A percentile compares a stretch with the other conserved stretches of the same genome.
Evolutionary conservation across 2,888 invertebrate species (phyloP).

Genomic region (Macrophya alboannulata): DNA sequence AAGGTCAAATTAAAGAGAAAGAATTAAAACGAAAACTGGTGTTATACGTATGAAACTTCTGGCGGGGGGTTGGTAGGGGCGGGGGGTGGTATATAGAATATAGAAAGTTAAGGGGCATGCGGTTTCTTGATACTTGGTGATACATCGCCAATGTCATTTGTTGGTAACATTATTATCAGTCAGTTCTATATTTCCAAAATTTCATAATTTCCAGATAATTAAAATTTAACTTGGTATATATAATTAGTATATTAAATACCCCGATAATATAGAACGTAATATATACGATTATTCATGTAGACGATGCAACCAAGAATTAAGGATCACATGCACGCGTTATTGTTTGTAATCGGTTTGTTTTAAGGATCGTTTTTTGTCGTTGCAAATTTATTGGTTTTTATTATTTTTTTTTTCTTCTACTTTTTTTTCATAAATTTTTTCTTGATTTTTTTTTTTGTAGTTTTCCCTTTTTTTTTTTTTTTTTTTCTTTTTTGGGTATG

Average conservation of each 20-base stretch:
- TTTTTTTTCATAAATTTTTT: conserved; percentile 16
- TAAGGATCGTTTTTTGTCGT: background rate
- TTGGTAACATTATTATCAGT: background rate
- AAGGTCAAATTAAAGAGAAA: conserved; percentile 52
- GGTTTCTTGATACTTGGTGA: conserved; percentile 10
- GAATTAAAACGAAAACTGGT: conserved; percentile 55
- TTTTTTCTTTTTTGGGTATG: conserved; percentile 58
- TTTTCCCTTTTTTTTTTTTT: conserved; percentile 56
- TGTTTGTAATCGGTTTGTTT: conserved; percentile 11
- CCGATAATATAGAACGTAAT: background rate
- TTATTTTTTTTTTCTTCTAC: background rate
- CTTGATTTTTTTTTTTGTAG: conserved; percentile 57
- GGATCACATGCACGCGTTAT: conserved; percentile 33
- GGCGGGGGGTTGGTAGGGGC: conserved; percentile 27
- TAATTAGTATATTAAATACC: background rate
- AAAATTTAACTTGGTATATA: background rate
- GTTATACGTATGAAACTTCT: conserved; percentile 50
- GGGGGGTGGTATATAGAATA: conserved; percentile 41
- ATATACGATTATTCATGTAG: background rate
- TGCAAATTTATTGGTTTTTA: conserved; percentile 4
- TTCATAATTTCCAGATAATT: background rate
- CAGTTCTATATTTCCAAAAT: background rate
- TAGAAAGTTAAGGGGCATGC: conserved; percentile 41
- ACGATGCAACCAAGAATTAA: conserved; percentile 40
- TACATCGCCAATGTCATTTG: conserved; percentile 24